phyloP scores from a whole-genome alignment of 2,888 invertebrate genomes.

The Actias luna region DNA sequence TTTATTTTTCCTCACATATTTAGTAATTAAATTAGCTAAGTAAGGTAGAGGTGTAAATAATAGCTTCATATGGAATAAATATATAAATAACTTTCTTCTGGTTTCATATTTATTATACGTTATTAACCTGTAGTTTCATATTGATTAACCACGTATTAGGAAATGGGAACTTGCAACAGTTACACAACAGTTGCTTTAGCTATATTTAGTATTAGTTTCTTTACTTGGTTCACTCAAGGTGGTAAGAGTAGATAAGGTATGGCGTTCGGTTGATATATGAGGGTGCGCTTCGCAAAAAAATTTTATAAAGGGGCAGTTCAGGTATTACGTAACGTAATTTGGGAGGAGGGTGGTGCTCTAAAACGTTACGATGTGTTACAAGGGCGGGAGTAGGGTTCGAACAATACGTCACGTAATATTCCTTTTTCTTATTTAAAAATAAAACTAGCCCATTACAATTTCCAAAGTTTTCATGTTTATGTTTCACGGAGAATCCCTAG shows the following conservation, averaged over 20 bases:
- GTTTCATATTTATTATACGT: not conserved
- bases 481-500: too few relatives aligned
- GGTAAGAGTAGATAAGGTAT: not conserved
- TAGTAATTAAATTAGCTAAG: not conserved
- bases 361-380: too few relatives aligned
- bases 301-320: too few relatives aligned
- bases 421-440: too few relatives aligned
- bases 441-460: too few relatives aligned
- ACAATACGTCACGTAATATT: too few relatives aligned
- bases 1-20: not conserved
- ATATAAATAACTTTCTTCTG: not conserved
- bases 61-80: not conserved
- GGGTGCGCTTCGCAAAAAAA: not conserved
- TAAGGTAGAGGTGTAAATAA: conserved; percentile 5
- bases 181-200: not conserved
- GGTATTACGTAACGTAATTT: too few relatives aligned
- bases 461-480: too few relatives aligned
- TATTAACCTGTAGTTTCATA: conserved; percentile 5
- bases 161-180: not conserved
- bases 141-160: conserved; percentile 3
- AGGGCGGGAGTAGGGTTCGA: too few relatives aligned
- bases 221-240: not conserved
- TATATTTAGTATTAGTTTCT: not conserved
- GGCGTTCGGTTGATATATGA: not conserved
- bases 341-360: too few relatives aligned